Conservation (phyloP, 92 coral and sea anemone species). For the Isaurus tuberculatus region DNA sequence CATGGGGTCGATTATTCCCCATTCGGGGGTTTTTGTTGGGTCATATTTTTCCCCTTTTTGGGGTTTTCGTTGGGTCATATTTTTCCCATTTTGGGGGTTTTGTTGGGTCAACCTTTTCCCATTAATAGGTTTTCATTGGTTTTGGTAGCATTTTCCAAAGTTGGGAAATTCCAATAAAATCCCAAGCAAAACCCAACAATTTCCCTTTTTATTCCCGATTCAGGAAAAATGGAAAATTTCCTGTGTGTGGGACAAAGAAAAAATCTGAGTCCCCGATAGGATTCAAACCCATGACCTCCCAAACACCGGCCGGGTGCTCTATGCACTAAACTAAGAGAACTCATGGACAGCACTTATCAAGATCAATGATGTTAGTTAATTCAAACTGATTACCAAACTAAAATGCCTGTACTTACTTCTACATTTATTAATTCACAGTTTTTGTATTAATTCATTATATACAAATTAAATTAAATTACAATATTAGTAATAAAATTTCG, state of each 20-base stretch:
- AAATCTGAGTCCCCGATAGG: too few relatives aligned
- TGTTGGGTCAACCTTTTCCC: background rate
- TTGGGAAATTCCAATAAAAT: background rate
- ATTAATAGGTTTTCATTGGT: background rate
- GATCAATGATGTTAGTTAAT: too few relatives aligned
- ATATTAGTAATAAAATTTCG: too few relatives aligned
- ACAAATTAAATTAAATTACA: too few relatives aligned
- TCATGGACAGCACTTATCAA: too few relatives aligned
- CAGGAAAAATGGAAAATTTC: background rate
- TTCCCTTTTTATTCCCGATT: background rate
- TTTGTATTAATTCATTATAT: too few relatives aligned
- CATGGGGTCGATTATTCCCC: background rate
- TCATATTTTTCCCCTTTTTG: background rate
- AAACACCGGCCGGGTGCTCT: too few relatives aligned
- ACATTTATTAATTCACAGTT: too few relatives aligned
- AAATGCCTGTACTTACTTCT: too few relatives aligned
- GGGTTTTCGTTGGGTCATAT: background rate
- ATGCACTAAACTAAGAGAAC: too few relatives aligned
- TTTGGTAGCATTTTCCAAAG: background rate
- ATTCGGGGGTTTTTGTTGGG: background rate
- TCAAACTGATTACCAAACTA: too few relatives aligned
- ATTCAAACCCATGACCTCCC: too few relatives aligned
- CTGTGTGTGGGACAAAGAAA: background rate
- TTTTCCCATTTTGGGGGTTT: background rate
- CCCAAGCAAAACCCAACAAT: background rate